Evolutionary conservation across 1,140 invertebrate species (phyloP), one percentile per base, ranked within the genome.

Genomic region (Sitophilus oryzae): DNA sequence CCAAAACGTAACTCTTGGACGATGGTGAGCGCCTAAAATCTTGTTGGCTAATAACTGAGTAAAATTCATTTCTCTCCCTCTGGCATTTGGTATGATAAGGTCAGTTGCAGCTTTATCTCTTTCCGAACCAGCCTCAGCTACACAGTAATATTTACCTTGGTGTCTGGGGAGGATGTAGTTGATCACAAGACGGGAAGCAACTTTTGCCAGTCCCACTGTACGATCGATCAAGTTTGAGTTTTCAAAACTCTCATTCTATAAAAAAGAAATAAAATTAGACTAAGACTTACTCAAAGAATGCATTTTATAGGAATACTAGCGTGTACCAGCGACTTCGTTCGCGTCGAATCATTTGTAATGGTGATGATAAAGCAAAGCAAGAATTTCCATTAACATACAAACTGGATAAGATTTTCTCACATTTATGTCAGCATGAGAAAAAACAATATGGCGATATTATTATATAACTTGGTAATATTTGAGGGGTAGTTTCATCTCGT

Each of bases 121-220:
- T 56, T 81, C 77, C 8, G 75, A 67, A 1, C 81, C 82, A 18
- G 81, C 74, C n/a, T 76, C 74, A 1, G 83, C 88, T 1, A 86
- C 77, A 63, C 89, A 93, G 9, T 82, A 85, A 68, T 85, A 89
- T 4, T 74, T 70, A 18, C 79, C 82, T 53, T 77, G 71, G 55
- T 84, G 79, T 2, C 76, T 72, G 11, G 77, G 74, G 11, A 74
- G 65, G 2, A 82, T 71, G 50, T 81, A 80, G 46, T 80, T 78
- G 44, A 88, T 71, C 9, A 85, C 78, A 18, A 89, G 76, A 38
- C 82, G 80, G 0, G 86, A 85, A 3, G 74, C 71, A 1, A 84
- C 75, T 14, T 79, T 77, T 1, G 78, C 82, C 30, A 88, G 63
- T 0, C 80, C 80, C 10, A 43, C 20, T 10, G 16, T 34, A 18